Evolutionary conservation across 1,140 invertebrate species (phyloP).

Genomic region (Heterodera schachtii): DNA sequence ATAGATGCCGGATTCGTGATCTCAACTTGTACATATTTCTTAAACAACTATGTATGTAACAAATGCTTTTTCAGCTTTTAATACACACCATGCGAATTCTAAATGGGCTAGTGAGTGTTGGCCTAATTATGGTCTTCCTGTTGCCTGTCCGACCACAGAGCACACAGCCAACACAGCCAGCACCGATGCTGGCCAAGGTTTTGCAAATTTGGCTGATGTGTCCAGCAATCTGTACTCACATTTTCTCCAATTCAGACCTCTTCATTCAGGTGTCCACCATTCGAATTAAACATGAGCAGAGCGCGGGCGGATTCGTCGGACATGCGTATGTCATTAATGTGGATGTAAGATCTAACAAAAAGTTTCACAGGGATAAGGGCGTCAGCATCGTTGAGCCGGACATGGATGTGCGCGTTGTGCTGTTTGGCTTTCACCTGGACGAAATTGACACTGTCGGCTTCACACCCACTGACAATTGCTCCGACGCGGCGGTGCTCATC

Average conservation of each 20-base stretch:
- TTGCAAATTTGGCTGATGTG: background rate
- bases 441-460: slow-evolving; percentile 54
- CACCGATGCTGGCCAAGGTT: background rate
- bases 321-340: slow-evolving; percentile 46
- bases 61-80: too few relatives aligned
- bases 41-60: too few relatives aligned
- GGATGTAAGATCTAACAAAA: background rate
- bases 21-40: too few relatives aligned
- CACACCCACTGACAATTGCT: slow-evolving; percentile 53
- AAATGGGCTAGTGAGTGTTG: too few relatives aligned
- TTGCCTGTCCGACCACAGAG: background rate
- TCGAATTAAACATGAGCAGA: slow-evolving; percentile 52
- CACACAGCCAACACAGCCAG: background rate
- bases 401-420: slow-evolving; percentile 46
- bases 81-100: too few relatives aligned
- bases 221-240: too few relatives aligned
- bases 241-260: background rate
- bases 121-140: background rate
- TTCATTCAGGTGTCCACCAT: slow-evolving; percentile 53
- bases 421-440: slow-evolving; percentile 56
- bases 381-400: slow-evolving; percentile 54
- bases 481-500: slow-evolving; percentile 43
- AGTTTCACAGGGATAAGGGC: slow-evolving; percentile 51
- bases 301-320: slow-evolving; percentile 53
- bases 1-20: too few relatives aligned